Base-by-base conservation (phyloP, 23 tunicate species). In the Clavelina lepadiformis region DNA sequence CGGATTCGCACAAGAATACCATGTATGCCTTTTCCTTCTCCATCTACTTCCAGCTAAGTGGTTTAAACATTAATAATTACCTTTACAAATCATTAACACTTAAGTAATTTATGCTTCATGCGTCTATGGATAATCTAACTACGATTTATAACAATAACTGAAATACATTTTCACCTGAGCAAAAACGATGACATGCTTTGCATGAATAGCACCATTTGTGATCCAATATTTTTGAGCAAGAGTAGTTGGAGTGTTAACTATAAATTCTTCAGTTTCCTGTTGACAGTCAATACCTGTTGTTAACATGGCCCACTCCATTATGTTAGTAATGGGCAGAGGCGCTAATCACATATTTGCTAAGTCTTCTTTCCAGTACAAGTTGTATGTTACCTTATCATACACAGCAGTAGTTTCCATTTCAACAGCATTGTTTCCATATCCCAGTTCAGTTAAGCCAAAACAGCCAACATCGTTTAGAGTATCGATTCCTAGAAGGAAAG, bases 151-250 rank as follows among this genome's bases (percentile, higher is more conserved):
- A 34, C 34, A 4, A 63, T 33, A 36, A 11, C 55, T 13, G 29
- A n/a, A n/a, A n/a, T n/a, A n/a, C n/a, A n/a, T n/a, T n/a, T 8
- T 34, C 0, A 86, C 81, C 69, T 80, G 96, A 33, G 98, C 98
- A 83, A 91, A 91, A 45, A 91, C 98, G 22, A 82, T 72, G 53
- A 82, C 70, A 36, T 91, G 89, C 56, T 91, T 82, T 32, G 98
- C 98, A 56, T 91, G 98, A 35, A 91, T 67, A 24, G 98, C 93
- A 13, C 98, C 93, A 50, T 84, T 84, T 21, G 98, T 92, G 61
- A 92, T 92, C 98, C 98, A 92, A 68, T 92, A 92, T 67, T 92
- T 92, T 58, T 92, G 98, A 5, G 98, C 98, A 20, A 78, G 63
- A 1, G 91, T 78, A 3, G 93, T 33, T 52, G 98, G 98, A 21